Percentiles rank a stretch among this genome's conserved stretches.
Evolutionary conservation across 2,113 vertebrate genomes (phyloP).

Genomic region (Hucho hucho): DNA sequence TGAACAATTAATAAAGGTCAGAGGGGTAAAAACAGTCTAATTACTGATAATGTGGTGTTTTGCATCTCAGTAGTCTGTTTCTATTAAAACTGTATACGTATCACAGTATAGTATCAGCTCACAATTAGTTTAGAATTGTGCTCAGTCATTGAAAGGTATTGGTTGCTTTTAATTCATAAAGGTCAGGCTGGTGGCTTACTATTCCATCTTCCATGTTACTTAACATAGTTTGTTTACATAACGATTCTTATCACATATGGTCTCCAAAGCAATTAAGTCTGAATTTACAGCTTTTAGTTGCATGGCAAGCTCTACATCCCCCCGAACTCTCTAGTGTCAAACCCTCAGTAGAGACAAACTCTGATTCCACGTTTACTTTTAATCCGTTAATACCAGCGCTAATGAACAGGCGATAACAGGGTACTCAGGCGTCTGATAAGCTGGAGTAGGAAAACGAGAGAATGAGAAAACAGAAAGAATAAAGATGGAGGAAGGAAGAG

Average conservation of each 20-base stretch:
- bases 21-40: not conserved
- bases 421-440: slow-evolving; percentile 21
- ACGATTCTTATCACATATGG: not conserved
- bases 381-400: slow-evolving; percentile 37
- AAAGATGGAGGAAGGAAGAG: not conserved
- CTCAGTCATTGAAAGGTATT: too few relatives aligned
- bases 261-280: slow-evolving; percentile 28
- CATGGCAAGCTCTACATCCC: slow-evolving; percentile 20
- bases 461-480: not conserved
- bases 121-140: too few relatives aligned
- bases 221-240: not conserved
- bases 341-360: slow-evolving; percentile 22
- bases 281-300: slow-evolving; percentile 10
- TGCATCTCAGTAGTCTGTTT: not conserved
- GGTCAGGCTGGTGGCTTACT: not conserved
- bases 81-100: too few relatives aligned
- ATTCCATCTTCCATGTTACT: slow-evolving; percentile 12
- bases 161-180: not conserved
- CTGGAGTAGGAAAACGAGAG: not conserved
- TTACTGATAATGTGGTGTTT: not conserved
- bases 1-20: not conserved
- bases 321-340: slow-evolving; percentile 23
- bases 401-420: slow-evolving; percentile 42
- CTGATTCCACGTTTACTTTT: slow-evolving; percentile 28
- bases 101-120: too few relatives aligned